Percentiles rank a stretch among this genome's conserved stretches.
These are phyloP conservation scores for Ditylenchus weischeri DNA, from an alignment of 2,888 invertebrate genomes.

Conservation along the genomic window DNA sequence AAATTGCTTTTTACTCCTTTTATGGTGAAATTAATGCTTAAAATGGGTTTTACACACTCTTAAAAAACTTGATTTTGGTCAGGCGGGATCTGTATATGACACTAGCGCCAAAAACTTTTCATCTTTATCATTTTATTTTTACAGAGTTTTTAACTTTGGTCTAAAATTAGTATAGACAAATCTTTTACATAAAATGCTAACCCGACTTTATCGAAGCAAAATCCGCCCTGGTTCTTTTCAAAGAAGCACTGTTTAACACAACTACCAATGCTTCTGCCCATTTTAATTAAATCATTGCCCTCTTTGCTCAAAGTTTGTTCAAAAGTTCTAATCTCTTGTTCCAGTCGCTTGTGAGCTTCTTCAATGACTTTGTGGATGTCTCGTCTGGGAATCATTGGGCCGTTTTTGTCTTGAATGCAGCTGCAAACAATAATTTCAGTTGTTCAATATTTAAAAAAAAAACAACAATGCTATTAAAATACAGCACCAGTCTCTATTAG, in stretches of 20 bases:
- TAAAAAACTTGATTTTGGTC: too few relatives aligned
- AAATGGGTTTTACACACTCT: too few relatives aligned
- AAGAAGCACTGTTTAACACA: conserved; percentile 21
- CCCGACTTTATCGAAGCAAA: conserved; percentile 16
- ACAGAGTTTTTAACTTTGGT: too few relatives aligned
- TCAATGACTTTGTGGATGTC: conserved; percentile 17
- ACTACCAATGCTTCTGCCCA: conserved; percentile 12
- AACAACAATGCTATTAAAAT: not conserved
- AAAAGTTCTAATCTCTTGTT: not conserved
- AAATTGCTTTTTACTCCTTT: too few relatives aligned
- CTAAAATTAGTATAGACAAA: too few relatives aligned
- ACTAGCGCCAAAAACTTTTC: too few relatives aligned
- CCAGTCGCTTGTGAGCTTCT: not conserved
- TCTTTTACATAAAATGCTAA: not conserved
- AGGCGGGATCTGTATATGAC: too few relatives aligned
- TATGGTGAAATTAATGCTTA: too few relatives aligned
- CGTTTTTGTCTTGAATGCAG: conserved; percentile 3
- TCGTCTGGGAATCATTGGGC: conserved; percentile 15
- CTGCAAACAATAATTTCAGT: not conserved
- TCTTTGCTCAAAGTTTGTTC: conserved; percentile 5
- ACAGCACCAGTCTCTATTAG: not conserved
- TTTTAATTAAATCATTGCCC: conserved; percentile 14
- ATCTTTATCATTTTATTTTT: too few relatives aligned
- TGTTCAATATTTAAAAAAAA: not conserved
- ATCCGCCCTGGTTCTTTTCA: conserved; percentile 16